Base-by-base conservation (phyloP, 1,140 invertebrate genomes). In the Holcopasites calliopsidis region DNA sequence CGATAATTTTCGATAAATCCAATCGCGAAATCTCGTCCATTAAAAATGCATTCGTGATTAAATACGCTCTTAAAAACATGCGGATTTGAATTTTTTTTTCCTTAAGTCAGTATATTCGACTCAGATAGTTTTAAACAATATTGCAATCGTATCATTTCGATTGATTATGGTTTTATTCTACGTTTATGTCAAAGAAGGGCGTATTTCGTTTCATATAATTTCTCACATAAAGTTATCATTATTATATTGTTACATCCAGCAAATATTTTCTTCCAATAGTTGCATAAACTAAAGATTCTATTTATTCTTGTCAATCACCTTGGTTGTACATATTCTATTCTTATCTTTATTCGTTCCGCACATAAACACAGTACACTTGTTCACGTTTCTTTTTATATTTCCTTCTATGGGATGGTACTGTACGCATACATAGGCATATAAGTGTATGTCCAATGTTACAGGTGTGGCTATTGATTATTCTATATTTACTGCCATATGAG, bases 391-490 rank as follows among this genome's bases (percentile, higher is more conserved):
- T 11, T 66, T 47, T 74, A 42, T 26, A 31, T 13, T 3, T 65
- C 18, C 7, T 13, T 16, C 28, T 35, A 5, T 18, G 31, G n/a
- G n/a, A n/a, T n/a, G n/a, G 11, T 1, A 23, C 1, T 28, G 10
- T 13, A 5, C 26, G 16, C 26, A 49, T 38, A 28, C 23, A 23
- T 66, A n/a, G 28, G 7, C 28, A 50, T 54, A 44, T 73, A 44
- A 33, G 49, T 47, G 50, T 66, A 74, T 74, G 31, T 74, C 61
- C 65, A 66, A 74, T 44, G 61, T 74, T 66, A 74, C 50, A 74
- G 61, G 61, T 74, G 50, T 74, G 50, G 61, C 49, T 74, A 74
- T 74, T 74, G 71, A 74, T 74, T 74, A 52, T 74, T 66, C 71
- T 74, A 74, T 74, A 74, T 74, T 66, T 74, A 66, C 71, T 74